phyloP scores from a whole-genome alignment of 2,113 vertebrate genomes.

The Pardalotus punctatus region DNA sequence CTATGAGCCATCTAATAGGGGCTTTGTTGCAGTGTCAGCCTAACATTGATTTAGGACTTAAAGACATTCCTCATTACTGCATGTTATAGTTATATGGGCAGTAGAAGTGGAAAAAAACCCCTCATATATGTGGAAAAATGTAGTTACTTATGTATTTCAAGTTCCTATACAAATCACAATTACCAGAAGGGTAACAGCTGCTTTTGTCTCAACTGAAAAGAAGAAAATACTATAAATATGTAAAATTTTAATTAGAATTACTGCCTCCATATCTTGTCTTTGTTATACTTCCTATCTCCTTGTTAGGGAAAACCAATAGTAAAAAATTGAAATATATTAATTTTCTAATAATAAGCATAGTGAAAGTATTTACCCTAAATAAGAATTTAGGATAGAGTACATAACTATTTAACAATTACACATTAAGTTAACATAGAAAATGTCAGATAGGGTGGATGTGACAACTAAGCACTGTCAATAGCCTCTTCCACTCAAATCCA shows the following conservation, averaged over 20 bases:
- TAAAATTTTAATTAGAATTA: not conserved
- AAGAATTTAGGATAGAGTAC: not conserved
- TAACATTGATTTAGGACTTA: not conserved
- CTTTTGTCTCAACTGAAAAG: slow-evolving; percentile 16
- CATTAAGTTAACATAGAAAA: not conserved
- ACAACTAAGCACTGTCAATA: not conserved
- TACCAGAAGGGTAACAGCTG: not conserved
- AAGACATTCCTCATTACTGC: not conserved
- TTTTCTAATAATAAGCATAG: not conserved
- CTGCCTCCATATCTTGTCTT: not conserved
- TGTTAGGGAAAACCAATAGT: not conserved
- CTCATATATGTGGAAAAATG: not conserved
- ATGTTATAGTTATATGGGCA: not conserved
- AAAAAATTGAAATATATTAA: not conserved
- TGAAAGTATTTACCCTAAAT: not conserved
- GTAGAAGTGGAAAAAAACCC: not conserved
- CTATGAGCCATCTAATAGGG: not conserved
- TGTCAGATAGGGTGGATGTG: not conserved
- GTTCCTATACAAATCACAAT: not conserved
- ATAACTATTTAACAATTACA: not conserved
- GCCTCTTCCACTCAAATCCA: not conserved
- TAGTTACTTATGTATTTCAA: not conserved
- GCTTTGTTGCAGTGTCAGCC: not conserved
- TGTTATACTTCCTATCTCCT: not conserved
- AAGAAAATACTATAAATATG: not conserved